These are phyloP conservation scores for Arothron firmamentum DNA, from an alignment of 2,113 vertebrate genomes.

Conservation along the genomic window DNA sequence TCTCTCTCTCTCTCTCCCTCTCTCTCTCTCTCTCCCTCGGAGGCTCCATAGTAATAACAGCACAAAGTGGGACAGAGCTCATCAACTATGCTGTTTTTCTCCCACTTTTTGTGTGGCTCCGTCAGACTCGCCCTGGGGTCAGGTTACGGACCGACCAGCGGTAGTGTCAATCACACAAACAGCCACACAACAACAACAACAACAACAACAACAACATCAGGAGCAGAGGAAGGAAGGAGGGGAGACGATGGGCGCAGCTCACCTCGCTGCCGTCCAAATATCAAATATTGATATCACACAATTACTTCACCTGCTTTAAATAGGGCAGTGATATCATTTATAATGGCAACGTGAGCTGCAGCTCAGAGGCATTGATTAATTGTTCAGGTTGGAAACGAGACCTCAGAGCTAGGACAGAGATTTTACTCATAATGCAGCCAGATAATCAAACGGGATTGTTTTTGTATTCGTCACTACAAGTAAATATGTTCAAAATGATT, in stretches of 20 bases:
- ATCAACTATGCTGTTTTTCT: constrained; percentile 67
- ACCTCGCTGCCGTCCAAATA: constrained; percentile 43
- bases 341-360: constrained; percentile 65
- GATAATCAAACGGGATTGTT: constrained; percentile 7
- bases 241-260: constrained; percentile 39
- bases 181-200: constrained; percentile 6
- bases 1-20: constrained; percentile 59
- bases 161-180: constrained; percentile 43
- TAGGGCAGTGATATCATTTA: constrained; percentile 66
- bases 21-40: constrained; percentile 73
- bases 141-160: constrained; percentile 53
- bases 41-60: constrained; percentile 81
- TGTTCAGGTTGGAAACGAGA: constrained; percentile 64
- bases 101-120: constrained; percentile 55
- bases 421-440: constrained; percentile 40
- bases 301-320: constrained; percentile 67
- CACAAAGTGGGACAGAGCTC: constrained; percentile 66
- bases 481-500: background rate
- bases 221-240: constrained; percentile 1
- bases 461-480: background rate
- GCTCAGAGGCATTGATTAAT: constrained; percentile 67
- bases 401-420: constrained; percentile 52
- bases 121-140: constrained; percentile 48
- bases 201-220: background rate
- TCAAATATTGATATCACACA: constrained; percentile 70